Evolutionary conservation across 2,113 vertebrate genomes (phyloP).

Genomic region (Circaetus gallicus): DNA sequence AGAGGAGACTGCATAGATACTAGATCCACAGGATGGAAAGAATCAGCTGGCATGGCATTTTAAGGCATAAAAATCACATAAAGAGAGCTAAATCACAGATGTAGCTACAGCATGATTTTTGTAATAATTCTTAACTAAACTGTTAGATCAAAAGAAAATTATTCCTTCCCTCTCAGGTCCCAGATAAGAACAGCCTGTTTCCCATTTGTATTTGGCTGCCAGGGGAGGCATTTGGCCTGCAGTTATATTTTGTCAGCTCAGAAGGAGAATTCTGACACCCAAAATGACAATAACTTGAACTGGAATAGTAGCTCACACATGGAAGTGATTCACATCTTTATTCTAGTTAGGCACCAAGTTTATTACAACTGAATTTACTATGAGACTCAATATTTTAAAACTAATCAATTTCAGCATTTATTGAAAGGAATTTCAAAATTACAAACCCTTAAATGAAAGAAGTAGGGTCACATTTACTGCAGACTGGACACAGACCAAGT

Average conservation of each 20-base stretch:
- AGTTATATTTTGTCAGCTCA: neutral
- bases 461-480: neutral
- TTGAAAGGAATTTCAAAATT: neutral
- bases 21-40: neutral
- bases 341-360: neutral
- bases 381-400: neutral
- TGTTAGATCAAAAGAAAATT: neutral
- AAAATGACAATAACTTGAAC: neutral
- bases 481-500: neutral
- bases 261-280: neutral
- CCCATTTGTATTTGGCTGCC: neutral
- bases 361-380: neutral
- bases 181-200: neutral
- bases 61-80: neutral
- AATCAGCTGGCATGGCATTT: neutral
- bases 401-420: neutral
- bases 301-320: neutral
- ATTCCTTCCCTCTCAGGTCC: neutral
- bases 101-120: neutral
- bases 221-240: neutral
- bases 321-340: neutral
- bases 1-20: neutral
- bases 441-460: neutral
- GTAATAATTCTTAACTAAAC: neutral
- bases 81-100: neutral